Base-by-base conservation (phyloP, 37 sponge, comb jelly and placozoan genomes). In the Crambe crambe region DNA sequence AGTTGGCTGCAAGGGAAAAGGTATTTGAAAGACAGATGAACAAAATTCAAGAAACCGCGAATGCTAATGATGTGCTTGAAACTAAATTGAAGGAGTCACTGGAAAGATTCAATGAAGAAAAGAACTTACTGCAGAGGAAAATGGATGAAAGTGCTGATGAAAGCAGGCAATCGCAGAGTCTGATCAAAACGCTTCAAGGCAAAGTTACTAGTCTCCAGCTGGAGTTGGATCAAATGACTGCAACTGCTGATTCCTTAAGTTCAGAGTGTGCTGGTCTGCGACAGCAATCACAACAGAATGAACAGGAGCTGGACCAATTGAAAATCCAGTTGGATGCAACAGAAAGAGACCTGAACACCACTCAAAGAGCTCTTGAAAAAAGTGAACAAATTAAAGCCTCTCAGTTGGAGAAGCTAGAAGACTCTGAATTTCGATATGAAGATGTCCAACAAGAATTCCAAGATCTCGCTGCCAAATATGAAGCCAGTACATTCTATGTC, bases 231-330 rank as follows among this genome's bases (percentile, higher is more conserved):
- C 21, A 67, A 3, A 39, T 70, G 18, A 58, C 54, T 25, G 42
- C 21, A 27, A 42, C 72, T 21, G 73, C 36, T 23, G 18, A 73
- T 29, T 2, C 62, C 0, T 35, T 82, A 3, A 47, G 37, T 44
- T 71, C 72, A 22, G 72, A 72, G 10, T 73, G 42, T 47, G 73
- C 82, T 39, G 26, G 42, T 3, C 34, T 82, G n/a, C 59, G 51
- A 25, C 60, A 60, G 22, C 62, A 70, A 31, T 59, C 68, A 21
- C 56, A 25, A 30, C 85, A 84, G 60, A 58, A 37, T 30, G 29
- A 22, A 0, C 1, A 41, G 8, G 35, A 69, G 27, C 41, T 58
- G 26, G 77, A 84, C 32, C 29, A 68, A 0, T 62, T 76, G 20
- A 43, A 56, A 26, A 71, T 61, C 30, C 38, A 68, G 41, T 25